Evolutionary conservation across 1,140 invertebrate species (phyloP).

Genomic region (Dryas iulia): DNA sequence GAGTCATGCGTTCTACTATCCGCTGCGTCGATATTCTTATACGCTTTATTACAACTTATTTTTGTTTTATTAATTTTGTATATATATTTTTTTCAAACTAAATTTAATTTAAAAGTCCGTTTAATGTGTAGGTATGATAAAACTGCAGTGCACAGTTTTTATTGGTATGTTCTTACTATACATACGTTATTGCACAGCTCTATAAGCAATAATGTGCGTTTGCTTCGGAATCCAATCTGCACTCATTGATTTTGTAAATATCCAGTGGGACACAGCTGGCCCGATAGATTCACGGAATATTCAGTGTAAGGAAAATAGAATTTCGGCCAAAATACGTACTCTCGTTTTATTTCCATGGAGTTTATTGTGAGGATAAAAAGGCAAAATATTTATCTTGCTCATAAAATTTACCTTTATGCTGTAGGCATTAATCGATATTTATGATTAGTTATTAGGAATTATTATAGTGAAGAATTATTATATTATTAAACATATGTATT

Average conservation of each 20-base stretch:
- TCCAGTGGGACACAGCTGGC: constrained; percentile 21
- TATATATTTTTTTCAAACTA: neutral
- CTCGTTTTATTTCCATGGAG: constrained; percentile 2
- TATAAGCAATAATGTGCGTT: constrained; percentile 10
- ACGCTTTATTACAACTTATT: too few relatives aligned
- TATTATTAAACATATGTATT: neutral
- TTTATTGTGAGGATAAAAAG: neutral
- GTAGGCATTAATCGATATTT: neutral
- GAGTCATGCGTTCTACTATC: too few relatives aligned
- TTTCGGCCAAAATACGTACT: constrained; percentile 12
- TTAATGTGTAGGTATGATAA: neutral
- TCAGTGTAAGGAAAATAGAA: constrained; percentile 12
- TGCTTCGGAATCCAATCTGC: constrained; percentile 25
- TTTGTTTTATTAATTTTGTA: neutral
- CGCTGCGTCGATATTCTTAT: too few relatives aligned
- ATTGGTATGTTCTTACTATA: neutral
- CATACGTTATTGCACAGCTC: constrained; percentile 10
- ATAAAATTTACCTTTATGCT: neutral
- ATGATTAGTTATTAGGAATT: neutral
- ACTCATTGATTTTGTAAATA: constrained; percentile 33
- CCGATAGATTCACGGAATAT: constrained; percentile 25
- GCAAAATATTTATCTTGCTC: neutral
- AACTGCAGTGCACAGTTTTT: neutral
- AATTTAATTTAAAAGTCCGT: neutral
- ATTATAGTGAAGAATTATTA: neutral